Base-by-base conservation (phyloP, 2,888 invertebrate genomes). In the Oscheius sp. region DNA sequence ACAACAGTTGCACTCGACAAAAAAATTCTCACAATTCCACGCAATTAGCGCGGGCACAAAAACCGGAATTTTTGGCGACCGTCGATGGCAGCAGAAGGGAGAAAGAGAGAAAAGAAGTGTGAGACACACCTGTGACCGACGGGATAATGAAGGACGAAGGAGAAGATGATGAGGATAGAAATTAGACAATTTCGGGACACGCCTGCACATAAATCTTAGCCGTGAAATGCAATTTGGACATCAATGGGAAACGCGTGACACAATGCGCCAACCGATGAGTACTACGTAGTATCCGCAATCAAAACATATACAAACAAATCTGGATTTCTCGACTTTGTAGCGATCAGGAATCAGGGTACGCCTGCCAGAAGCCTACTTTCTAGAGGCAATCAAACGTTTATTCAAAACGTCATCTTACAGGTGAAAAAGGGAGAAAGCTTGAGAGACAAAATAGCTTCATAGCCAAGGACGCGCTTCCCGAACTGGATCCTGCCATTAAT, bases 201-300 rank as follows among this genome's bases (percentile, higher is more conserved):
- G 45, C 61, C 61, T 9, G 41, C 61, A 61, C 61, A 61, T 61
- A 61, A 61, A 61, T 61, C 61, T 61, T 61, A 61, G 61, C 66
- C 52, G 66, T 52, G 49, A 66, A 66, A 66, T 66, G 66, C 66
- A 66, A 66, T 66, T 66, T 66, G 52, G 66, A 3, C 66, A n/a
- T 49, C 66, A 66, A 66, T 66, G 66, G 49, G 35, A 35, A 35
- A 35, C 63, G 21, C 25, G 43, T 63, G 63, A 63, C 45, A n/a
- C n/a, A n/a, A n/a, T n/a, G n/a, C n/a, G n/a, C n/a, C n/a, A n/a
- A n/a, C n/a, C n/a, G n/a, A n/a, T n/a, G n/a, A n/a, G n/a, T n/a
- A n/a, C n/a, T n/a, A n/a, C n/a, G n/a, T n/a, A n/a, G n/a, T n/a
- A n/a, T n/a, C n/a, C n/a, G n/a, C n/a, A n/a, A n/a, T n/a, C n/a